Percentiles rank a stretch among this genome's conserved stretches.
Conservation (phyloP, 2,113 vertebrate species). For the Hyperoodon ampullatus region DNA sequence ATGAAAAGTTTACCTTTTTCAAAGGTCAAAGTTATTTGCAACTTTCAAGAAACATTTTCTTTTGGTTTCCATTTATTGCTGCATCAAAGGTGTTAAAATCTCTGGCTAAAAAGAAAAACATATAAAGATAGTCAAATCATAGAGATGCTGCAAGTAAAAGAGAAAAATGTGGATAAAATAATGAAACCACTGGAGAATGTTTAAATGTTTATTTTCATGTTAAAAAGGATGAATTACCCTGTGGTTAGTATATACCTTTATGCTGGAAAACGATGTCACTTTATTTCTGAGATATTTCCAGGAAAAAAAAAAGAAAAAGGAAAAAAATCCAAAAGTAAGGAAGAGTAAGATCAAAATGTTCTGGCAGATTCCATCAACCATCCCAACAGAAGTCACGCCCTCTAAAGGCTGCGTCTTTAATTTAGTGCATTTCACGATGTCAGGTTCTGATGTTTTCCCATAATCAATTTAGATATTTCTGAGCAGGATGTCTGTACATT, state of each 20-base stretch:
- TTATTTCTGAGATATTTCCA: slow-evolving; percentile 80
- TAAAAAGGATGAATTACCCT: slow-evolving; percentile 79
- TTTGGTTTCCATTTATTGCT: neutral
- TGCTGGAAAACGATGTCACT: slow-evolving; percentile 76
- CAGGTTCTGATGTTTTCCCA: slow-evolving; percentile 69
- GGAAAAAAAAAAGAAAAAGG: neutral
- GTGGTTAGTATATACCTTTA: slow-evolving; percentile 79
- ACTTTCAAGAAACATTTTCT: neutral
- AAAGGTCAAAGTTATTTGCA: neutral
- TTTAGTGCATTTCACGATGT: slow-evolving; percentile 67
- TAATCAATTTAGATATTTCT: slow-evolving; percentile 72
- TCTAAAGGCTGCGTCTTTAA: slow-evolving; percentile 67
- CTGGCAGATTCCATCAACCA: slow-evolving; percentile 75
- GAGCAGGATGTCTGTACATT: slow-evolving; percentile 79
- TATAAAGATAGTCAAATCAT: neutral
- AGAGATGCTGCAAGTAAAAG: neutral
- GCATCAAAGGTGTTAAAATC: neutral
- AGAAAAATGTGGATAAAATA: neutral
- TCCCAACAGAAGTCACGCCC: slow-evolving; percentile 69
- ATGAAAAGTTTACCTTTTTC: no score
- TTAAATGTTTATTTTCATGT: slow-evolving; percentile 83
- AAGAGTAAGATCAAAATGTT: slow-evolving; percentile 74
- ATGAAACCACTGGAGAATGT: slow-evolving; percentile 44
- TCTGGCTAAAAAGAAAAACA: neutral
- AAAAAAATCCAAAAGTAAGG: slow-evolving; percentile 64